Conservation (phyloP, 2,888 invertebrate genomes). For the Ichneumoninae sp. region DNA sequence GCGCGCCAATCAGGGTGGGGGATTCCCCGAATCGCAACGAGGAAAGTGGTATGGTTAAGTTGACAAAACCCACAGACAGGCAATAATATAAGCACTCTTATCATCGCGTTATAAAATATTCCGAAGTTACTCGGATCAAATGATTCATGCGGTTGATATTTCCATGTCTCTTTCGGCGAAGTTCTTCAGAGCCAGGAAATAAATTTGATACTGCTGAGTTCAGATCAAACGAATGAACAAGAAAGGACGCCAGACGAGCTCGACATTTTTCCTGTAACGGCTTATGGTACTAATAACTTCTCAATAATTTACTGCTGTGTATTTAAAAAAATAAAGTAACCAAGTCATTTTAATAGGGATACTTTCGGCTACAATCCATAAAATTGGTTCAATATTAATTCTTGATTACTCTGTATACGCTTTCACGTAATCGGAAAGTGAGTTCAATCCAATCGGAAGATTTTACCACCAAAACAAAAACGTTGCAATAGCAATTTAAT, state of each 20-base stretch:
- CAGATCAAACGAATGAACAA: background rate
- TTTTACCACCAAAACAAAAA: background rate
- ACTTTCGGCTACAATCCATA: background rate
- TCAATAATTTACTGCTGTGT: background rate
- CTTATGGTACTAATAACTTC: background rate
- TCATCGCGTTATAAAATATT: background rate
- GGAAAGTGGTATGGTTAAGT: background rate
- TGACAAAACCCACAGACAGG: background rate
- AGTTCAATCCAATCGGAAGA: background rate
- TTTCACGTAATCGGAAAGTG: background rate
- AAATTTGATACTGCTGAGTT: background rate
- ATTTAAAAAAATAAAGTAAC: background rate
- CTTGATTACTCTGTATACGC: background rate
- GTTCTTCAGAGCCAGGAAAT: background rate
- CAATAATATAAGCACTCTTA: background rate
- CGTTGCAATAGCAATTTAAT: background rate
- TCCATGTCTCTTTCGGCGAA: background rate
- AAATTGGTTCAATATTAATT: background rate
- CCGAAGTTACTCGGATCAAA: background rate
- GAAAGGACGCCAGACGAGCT: background rate
- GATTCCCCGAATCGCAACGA: background rate
- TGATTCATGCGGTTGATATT: background rate
- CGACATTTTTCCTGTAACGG: background rate
- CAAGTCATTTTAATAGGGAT: background rate
- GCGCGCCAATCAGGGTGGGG: background rate